Evolutionary conservation across 2,888 invertebrate species (phyloP), one percentile per base, ranked within the genome.

Genomic region (Desoria tigrina): DNA sequence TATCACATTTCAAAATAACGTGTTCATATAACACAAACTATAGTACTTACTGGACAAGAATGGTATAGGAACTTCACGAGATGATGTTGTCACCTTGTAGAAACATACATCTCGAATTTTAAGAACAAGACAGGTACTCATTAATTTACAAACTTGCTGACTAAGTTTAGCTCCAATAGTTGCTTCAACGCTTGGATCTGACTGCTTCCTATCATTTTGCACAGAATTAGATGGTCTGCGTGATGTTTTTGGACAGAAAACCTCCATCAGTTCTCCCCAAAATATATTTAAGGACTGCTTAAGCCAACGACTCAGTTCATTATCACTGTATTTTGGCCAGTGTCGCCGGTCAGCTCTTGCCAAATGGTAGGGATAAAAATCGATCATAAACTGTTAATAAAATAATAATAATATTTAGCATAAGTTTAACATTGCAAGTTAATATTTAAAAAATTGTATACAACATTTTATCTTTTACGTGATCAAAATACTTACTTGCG

Each of bases 281-380:
- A 95, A 95, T 32, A 87, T 82, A 67, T 86, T 86, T 58, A 94
- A 83, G 0, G 94, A 88, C 79, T 93, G 90, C 64, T 90, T 89
- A 37, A 94, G 84, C 95, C 96, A 96, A 72, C 90, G 86, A 27
- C 86, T 87, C 77, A 89, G 92, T 1, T 90, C 89, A 56, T 88
- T 87, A 80, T 94, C 92, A 16, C 58, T 55, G 77, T 89, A 90
- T 69, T 89, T 88, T 42, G 92, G 86, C 97, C 97, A 97, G 80
- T 93, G 91, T 73, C 89, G 86, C 65, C 96, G 84, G 79, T 92
- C 91, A 37, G 90, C 89, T 77, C 90, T 87, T 32, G 95, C 94
- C 78, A 92, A 85, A 81, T 98, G 96, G 82, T 94, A 97, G 0
- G 99, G 98, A 83, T 98, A 99, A 78, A 92, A 90, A 80, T 99